Conservation (phyloP, 2,113 vertebrate species). For the Mola mola region DNA sequence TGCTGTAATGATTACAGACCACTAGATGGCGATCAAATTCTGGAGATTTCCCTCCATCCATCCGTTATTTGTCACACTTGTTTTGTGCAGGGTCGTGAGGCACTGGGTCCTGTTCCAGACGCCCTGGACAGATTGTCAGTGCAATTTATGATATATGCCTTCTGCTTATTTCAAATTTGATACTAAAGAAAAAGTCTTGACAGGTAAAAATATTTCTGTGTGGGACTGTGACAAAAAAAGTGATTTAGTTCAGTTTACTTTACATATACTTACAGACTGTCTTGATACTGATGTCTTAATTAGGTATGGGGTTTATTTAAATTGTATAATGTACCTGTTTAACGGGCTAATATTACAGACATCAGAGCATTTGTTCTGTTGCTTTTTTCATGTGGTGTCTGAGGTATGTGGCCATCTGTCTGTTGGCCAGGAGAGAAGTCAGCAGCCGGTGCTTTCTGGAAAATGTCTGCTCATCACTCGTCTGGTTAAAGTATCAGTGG, state of each 20-base stretch:
- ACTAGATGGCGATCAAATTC: constrained; percentile 48
- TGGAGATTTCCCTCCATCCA: not conserved
- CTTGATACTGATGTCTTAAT: not conserved
- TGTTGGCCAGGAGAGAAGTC: constrained; percentile 29
- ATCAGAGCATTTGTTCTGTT: constrained; percentile 10
- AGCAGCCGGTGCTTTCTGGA: constrained; percentile 4
- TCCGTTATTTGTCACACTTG: too few relatives aligned
- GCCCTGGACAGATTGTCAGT: too few relatives aligned
- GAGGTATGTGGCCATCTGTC: constrained; percentile 19
- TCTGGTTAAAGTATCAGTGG: not conserved
- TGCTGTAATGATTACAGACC: constrained; percentile 25
- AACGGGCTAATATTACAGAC: not conserved
- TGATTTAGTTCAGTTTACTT: too few relatives aligned
- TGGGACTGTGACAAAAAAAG: not conserved
- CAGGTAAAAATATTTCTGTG: too few relatives aligned
- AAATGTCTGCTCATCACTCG: not conserved
- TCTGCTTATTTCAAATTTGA: too few relatives aligned
- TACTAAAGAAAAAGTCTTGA: too few relatives aligned
- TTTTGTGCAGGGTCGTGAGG: too few relatives aligned
- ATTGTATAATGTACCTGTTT: not conserved
- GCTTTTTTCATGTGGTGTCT: constrained; percentile 18
- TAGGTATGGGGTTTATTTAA: not conserved
- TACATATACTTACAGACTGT: too few relatives aligned
- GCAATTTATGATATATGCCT: too few relatives aligned
- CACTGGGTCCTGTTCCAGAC: too few relatives aligned